These are phyloP conservation scores for Parotocinclus haroldoi DNA, from an alignment of 2,797 vertebrate genomes.

Conservation along the genomic window DNA sequence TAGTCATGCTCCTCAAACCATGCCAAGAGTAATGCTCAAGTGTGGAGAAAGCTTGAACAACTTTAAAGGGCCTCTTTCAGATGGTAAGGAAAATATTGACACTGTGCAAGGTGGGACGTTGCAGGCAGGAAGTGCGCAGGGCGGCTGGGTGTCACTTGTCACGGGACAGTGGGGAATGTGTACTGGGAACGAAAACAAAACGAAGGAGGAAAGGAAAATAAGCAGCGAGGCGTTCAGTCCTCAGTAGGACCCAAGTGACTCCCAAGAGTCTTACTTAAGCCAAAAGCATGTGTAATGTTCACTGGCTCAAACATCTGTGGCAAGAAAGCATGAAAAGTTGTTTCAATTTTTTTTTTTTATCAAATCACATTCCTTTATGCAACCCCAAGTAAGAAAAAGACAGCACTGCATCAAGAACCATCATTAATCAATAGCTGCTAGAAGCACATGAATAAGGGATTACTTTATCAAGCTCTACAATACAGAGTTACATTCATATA, in stretches of 20 bases:
- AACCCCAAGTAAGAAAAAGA: too few relatives aligned
- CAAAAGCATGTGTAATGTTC: slow-evolving; percentile 10
- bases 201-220: background rate
- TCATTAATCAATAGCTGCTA: too few relatives aligned
- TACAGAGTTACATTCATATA: too few relatives aligned
- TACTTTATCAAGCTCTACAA: too few relatives aligned
- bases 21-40: too few relatives aligned
- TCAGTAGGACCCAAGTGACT: slow-evolving; percentile 54
- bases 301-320: background rate
- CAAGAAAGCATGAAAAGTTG: too few relatives aligned
- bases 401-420: too few relatives aligned
- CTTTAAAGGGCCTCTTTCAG: slow-evolving; percentile 3
- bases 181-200: slow-evolving; percentile 7
- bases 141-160: slow-evolving; percentile 50
- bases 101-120: slow-evolving; percentile 4
- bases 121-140: slow-evolving; percentile 32
- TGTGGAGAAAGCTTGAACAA: too few relatives aligned
- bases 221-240: slow-evolving; percentile 37
- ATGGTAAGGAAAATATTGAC: slow-evolving; percentile 29
- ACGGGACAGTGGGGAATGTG: slow-evolving; percentile 51
- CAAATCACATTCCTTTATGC: too few relatives aligned
- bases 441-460: too few relatives aligned
- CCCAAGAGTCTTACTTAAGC: slow-evolving; percentile 9
- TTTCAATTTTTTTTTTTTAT: too few relatives aligned
- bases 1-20: too few relatives aligned